Conservation (phyloP, 2,113 vertebrate genomes). For the Ochotona princeps region DNA sequence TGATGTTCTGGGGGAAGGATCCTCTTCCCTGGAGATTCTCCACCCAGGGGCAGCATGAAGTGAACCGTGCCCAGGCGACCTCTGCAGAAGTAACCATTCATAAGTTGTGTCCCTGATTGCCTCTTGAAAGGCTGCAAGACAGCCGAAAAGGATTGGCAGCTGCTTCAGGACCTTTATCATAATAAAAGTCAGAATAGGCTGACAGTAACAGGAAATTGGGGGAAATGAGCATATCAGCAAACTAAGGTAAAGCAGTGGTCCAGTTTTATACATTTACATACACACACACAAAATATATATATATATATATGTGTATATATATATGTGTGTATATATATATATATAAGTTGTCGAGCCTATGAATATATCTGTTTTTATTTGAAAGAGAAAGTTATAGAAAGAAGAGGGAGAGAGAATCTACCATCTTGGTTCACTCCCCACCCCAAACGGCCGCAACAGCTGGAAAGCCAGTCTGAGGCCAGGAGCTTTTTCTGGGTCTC, state of each 20-base stretch:
- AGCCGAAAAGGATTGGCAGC: not conserved
- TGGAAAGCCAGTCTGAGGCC: not conserved
- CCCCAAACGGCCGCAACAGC: not conserved
- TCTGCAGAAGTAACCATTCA: not conserved
- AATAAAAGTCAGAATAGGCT: not conserved
- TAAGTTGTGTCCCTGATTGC: not conserved
- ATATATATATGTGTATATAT: too few species aligned
- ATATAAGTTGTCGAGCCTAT: too few species aligned
- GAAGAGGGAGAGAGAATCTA: too few species aligned
- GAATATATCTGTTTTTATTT: too few species aligned
- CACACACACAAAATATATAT: too few species aligned
- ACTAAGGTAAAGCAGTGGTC: not conserved
- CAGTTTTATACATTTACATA: too few species aligned
- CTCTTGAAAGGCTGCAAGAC: not conserved
- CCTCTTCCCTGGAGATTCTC: constrained; percentile 33
- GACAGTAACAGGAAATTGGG: too few species aligned
- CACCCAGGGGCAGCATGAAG: not conserved
- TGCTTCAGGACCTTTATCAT: not conserved
- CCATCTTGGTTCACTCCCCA: not conserved
- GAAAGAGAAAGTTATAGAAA: too few species aligned
- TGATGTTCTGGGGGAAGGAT: not conserved
- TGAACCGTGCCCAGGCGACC: not conserved
- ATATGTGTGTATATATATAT: too few species aligned
- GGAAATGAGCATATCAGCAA: not conserved
- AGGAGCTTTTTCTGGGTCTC: too few species aligned